A percentile compares a stretch with the other conserved stretches of the same genome.
Evolutionary conservation across 2,113 vertebrate genomes (phyloP).

Genomic region (Ictidomys tridecemlineatus): DNA sequence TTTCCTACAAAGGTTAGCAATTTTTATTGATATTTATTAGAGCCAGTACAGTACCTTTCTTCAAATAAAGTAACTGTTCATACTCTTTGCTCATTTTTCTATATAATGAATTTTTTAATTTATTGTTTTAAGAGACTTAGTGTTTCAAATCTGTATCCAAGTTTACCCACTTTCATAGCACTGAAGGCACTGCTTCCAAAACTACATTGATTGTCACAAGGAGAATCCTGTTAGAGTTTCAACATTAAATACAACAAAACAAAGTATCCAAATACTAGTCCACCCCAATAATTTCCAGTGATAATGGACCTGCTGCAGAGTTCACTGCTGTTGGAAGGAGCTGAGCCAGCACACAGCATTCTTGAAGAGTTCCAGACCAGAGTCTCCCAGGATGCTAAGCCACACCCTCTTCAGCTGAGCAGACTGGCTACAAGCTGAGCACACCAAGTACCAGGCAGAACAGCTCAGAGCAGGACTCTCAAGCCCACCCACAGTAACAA

Average conservation of each 20-base stretch:
- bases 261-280: constrained; percentile 34
- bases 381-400: neutral
- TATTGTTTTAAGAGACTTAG: neutral
- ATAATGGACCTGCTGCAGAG: neutral
- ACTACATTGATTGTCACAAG: neutral
- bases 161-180: neutral
- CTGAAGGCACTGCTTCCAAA: constrained; percentile 40
- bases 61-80: constrained; percentile 40
- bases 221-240: constrained; percentile 39
- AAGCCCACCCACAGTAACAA: neutral
- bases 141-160: constrained; percentile 30
- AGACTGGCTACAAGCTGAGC: neutral
- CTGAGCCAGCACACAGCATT: constrained; percentile 34
- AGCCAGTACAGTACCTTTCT: neutral
- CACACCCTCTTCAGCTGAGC: neutral
- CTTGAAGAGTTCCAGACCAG: constrained; percentile 19
- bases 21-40: constrained; percentile 2
- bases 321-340: neutral
- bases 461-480: neutral
- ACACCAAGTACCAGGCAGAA: neutral
- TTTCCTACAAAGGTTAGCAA: constrained; percentile 25
- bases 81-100: constrained; percentile 43
- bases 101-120: neutral
- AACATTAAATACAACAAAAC: constrained; percentile 30
- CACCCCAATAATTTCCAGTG: neutral